Conservation (phyloP, 2,888 invertebrate genomes). For the Apeira syringaria region DNA sequence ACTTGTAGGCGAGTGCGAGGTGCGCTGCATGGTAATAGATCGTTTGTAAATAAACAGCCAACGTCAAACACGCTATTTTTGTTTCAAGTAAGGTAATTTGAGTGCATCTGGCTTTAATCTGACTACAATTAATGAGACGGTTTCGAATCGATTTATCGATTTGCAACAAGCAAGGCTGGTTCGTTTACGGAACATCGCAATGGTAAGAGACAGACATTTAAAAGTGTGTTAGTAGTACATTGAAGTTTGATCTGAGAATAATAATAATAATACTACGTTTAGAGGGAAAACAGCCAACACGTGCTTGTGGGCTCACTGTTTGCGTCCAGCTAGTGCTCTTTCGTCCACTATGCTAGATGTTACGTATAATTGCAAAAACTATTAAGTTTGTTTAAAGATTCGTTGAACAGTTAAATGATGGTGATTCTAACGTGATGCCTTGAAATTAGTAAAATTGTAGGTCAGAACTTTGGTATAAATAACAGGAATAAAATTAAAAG, state of each 20-base stretch:
- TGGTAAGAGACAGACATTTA: constrained; percentile 24
- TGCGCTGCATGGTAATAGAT: constrained; percentile 42
- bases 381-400: no score
- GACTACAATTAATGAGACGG: constrained; percentile 22
- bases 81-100: constrained; percentile 38
- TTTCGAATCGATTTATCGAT: constrained; percentile 10
- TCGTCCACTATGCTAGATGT: neutral
- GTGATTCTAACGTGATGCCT: no score
- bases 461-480: no score
- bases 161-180: constrained; percentile 9
- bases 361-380: no score
- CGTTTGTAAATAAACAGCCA: constrained; percentile 42
- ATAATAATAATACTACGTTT: no score
- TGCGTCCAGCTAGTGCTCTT: constrained; percentile 19
- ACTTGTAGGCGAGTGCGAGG: constrained; percentile 37
- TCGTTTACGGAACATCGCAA: constrained; percentile 8
- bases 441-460: no score
- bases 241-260: no score
- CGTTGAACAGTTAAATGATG: no score
- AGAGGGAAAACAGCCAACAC: constrained; percentile 30
- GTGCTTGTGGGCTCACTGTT: constrained; percentile 71
- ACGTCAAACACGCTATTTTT: constrained; percentile 41
- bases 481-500: no score
- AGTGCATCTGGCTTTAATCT: constrained; percentile 32
- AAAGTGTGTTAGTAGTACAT: constrained; percentile 29